These are phyloP conservation scores for Drosophila santomea DNA, from an alignment of 1,140 invertebrate species.

Conservation along the genomic window DNA sequence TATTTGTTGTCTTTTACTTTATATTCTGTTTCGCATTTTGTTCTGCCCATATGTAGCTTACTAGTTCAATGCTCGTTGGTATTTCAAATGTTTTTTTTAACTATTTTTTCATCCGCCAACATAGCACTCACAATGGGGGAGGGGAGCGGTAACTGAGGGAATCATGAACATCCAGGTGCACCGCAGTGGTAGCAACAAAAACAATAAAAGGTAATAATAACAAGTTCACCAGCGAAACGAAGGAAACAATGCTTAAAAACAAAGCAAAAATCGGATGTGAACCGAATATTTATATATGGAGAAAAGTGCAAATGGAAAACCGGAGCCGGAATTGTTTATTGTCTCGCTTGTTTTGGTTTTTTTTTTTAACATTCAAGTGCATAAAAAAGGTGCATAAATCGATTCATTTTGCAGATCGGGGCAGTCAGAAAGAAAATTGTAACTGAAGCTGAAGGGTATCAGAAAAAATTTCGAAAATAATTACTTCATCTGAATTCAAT, in stretches of 20 bases:
- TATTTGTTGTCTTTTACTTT: conserved; percentile 22
- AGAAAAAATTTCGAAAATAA: neutral
- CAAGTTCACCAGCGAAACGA: conserved; percentile 32
- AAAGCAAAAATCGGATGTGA: conserved; percentile 23
- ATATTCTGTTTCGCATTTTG: conserved; percentile 8
- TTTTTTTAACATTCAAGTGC: conserved; percentile 22
- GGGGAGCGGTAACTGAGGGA: conserved; percentile 42
- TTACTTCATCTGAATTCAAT: neutral
- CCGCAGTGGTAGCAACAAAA: conserved; percentile 38
- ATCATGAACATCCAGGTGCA: conserved; percentile 67
- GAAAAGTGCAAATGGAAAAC: conserved; percentile 49
- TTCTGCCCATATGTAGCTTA: conserved; percentile 24
- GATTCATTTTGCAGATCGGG: conserved; percentile 24
- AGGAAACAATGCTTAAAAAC: conserved; percentile 5
- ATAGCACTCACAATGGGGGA: conserved; percentile 10
- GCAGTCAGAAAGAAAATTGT: conserved; percentile 14
- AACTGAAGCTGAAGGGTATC: conserved; percentile 1
- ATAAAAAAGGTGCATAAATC: conserved; percentile 35
- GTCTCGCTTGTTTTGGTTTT: conserved; percentile 22
- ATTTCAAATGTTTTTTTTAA: conserved; percentile 19
- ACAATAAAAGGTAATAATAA: conserved; percentile 34
- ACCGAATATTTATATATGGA: conserved; percentile 39
- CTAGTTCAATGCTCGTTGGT: conserved; percentile 39
- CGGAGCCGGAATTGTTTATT: conserved; percentile 47
- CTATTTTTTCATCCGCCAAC: conserved; percentile 18